Evolutionary conservation across 2,113 vertebrate genomes (phyloP).

Genomic region (Galeopterus variegatus): DNA sequence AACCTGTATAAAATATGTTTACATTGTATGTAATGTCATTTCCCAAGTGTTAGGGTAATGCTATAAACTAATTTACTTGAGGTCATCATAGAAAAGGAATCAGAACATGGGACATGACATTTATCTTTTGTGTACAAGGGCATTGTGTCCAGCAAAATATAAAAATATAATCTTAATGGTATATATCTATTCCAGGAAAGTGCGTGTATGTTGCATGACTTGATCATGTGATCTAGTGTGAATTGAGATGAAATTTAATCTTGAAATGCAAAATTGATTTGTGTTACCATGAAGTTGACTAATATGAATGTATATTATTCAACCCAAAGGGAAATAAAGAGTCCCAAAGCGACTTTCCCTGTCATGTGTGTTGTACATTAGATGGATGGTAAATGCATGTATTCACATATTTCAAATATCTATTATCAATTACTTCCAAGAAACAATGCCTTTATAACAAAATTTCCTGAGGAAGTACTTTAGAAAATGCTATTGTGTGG

Average conservation of each 20-base stretch:
- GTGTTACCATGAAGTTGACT: neutral
- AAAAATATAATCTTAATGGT: neutral
- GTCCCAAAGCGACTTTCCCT: neutral
- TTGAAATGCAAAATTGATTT: slow-evolving; percentile 36
- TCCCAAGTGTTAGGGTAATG: neutral
- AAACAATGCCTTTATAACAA: slow-evolving; percentile 23
- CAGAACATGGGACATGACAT: neutral
- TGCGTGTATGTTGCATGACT: neutral
- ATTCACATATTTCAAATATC: neutral
- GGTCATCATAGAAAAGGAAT: neutral
- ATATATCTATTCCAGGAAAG: neutral
- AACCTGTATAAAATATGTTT: neutral
- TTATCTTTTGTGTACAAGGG: neutral
- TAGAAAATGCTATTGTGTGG: neutral
- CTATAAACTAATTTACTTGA: neutral
- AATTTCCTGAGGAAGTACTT: neutral
- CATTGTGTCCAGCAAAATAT: neutral
- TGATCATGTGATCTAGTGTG: neutral
- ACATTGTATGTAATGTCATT: neutral
- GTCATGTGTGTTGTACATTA: neutral
- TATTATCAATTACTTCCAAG: slow-evolving; percentile 16
- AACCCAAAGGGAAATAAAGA: slow-evolving; percentile 11
- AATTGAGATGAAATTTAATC: slow-evolving; percentile 30
- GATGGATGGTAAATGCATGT: neutral
- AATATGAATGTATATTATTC: neutral